phyloP scores from a whole-genome alignment of 2,888 invertebrate genomes.

The Netelia virgata region DNA sequence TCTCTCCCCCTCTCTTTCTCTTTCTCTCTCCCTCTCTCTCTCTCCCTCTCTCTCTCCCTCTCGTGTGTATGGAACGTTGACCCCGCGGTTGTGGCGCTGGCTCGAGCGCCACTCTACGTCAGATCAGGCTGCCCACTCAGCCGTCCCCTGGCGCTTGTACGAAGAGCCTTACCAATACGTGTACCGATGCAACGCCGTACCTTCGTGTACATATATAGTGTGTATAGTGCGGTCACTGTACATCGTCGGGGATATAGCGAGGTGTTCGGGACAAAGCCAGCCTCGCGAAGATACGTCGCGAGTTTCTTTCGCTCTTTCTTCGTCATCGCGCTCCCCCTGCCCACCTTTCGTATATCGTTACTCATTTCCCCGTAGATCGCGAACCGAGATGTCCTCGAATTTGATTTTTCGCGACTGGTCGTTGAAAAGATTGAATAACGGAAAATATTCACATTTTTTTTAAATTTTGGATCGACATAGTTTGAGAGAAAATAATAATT shows the following conservation, averaged over 20 bases:
- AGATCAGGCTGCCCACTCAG: constrained; percentile 42
- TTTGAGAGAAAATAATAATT: neutral
- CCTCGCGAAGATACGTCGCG: neutral
- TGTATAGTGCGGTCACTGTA: neutral
- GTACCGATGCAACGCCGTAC: neutral
- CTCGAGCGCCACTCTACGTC: constrained; percentile 53
- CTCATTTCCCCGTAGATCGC: neutral
- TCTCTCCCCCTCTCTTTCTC: neutral
- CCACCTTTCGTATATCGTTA: neutral
- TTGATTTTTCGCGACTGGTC: no score
- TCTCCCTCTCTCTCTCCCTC: neutral
- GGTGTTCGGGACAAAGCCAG: neutral
- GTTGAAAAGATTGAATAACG: no score
- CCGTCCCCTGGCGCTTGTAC: constrained; percentile 46
- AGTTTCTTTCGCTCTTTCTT: neutral
- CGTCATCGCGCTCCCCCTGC: neutral
- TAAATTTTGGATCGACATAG: no score
- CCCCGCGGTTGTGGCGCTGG: constrained; percentile 53
- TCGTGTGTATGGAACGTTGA: constrained; percentile 63
- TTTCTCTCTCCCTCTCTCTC: neutral
- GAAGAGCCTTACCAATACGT: constrained; percentile 8
- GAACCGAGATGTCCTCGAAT: no score
- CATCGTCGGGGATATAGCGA: neutral
- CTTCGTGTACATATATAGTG: neutral
- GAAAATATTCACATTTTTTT: no score